Conservation (phyloP, 2,888 invertebrate species). For the Pristionchus arcanus region DNA sequence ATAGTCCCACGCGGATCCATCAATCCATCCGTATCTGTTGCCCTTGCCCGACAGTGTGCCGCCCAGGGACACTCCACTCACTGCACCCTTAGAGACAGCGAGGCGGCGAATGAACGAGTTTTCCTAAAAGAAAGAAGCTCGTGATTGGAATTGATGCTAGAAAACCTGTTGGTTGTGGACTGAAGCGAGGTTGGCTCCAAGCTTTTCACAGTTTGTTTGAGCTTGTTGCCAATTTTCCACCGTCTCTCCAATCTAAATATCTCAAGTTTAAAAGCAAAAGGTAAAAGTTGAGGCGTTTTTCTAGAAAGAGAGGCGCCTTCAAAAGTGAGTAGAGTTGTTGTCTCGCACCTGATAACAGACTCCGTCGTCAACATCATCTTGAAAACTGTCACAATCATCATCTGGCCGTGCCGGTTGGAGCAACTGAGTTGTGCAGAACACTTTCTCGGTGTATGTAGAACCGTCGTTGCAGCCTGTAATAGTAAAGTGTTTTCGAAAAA, state of each 20-base stretch:
- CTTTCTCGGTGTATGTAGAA: too few relatives aligned
- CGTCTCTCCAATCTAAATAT: not conserved
- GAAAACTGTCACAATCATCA: not conserved
- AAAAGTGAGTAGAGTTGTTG: not conserved
- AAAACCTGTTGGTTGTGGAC: not conserved
- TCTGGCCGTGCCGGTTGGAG: not conserved
- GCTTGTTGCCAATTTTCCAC: not conserved
- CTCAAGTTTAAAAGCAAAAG: too few relatives aligned
- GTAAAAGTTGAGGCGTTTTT: too few relatives aligned
- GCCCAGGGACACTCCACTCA: not conserved
- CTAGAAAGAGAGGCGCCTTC: too few relatives aligned
- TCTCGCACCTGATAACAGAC: not conserved
- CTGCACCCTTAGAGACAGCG: not conserved
- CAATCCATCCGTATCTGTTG: not conserved
- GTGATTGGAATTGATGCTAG: too few relatives aligned
- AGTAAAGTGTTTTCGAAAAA: too few relatives aligned
- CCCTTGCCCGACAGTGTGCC: not conserved
- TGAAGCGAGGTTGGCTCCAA: not conserved
- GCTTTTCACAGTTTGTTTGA: not conserved
- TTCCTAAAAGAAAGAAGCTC: not conserved
- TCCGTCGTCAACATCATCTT: not conserved
- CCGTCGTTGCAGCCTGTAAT: too few relatives aligned
- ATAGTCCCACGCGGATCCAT: not conserved
- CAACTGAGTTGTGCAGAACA: not conserved
- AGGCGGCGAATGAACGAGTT: conserved; percentile 9